Base-by-base conservation (phyloP, 2,797 vertebrate species). In the Echiichthys vipera region DNA sequence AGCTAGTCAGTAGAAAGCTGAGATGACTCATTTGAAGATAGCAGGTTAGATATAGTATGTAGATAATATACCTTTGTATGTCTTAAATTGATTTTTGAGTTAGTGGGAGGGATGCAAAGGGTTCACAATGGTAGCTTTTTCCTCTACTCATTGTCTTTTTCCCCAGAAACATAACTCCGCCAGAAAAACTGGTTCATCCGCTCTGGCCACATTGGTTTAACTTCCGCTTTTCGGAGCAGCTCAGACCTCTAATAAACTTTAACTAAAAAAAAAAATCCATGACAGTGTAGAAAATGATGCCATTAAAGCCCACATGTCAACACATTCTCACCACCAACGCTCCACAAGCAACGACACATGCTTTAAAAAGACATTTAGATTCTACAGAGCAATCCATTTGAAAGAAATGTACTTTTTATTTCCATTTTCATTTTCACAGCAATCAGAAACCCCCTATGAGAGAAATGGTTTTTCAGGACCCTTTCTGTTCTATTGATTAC, bases 171-270 rank as follows among this genome's bases (percentile, higher is more conserved):
- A 46, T n/a, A 24, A 51, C 37, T 32, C 34, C 27, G 61, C 54
- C 13, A 10, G 76, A 77, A 39, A 55, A 74, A 74, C 63, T 18
- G 55, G 37, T 78, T 58, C 20, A 25, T 70, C 54, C 15, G 27
- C 47, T 7, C 24, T 3, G n/a, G 49, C 42, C 7, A 1, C 18
- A 4, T 20, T 20, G 14, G 32, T 64, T 59, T 29, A 43, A 53
- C 42, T 56, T 64, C 32, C 30, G 14, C 53, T 50, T 62, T n/a
- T 36, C n/a, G 67, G 18, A 56, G 13, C 9, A 42, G 36, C 2
- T 36, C 36, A 49, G 15, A 30, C 5, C n/a, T 8, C 5, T 10
- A 42, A 42, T n/a, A 29, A 59, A 50, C 25, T 4, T 50, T 64
- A 63, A 13, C 32, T 68, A 24, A 10, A 12, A 36, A 20, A 25